Evolutionary conservation across 2,797 vertebrate species (phyloP), one percentile per base, ranked within the genome.

Genomic region (Gymnopithys bicolor): DNA sequence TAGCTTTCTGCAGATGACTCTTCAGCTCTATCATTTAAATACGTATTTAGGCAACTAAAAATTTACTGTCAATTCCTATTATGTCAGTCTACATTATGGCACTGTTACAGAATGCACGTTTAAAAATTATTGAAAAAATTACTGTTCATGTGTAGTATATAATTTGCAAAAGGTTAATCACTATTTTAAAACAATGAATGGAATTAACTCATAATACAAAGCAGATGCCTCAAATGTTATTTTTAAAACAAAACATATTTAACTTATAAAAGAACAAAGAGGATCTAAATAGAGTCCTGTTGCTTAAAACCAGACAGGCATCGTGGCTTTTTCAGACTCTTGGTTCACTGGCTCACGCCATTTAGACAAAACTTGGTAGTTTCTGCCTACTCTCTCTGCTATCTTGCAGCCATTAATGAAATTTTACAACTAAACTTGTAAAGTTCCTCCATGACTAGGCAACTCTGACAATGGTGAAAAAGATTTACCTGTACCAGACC

Each of bases 61-160:
- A 96, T 94, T 86, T 85, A 93, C 85, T 93, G 91, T 95, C 93
- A 95, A 96, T 97, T 96, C 95, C 80, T 91, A 93, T 94, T 92
- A 87, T 93, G 92, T 87, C 91, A 96, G 89, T 89, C 91, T 95
- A 95, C 93, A 89, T 91, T 93, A 96, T 84, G 74, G 95, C 39
- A 35, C 93, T 94, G 91, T 88, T 94, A 95, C 94, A 93, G 84
- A 86, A 94, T 67, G 90, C 77, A 93, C 83, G 93, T 84, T 90
- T 94, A 95, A 94, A 96, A 76, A 96, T 95, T 93, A 93, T 77
- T 95, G 94, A 93, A 95, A 93, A 95, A 89, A 96, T 91, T 89
- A 91, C 75, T 91, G 86, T 94, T 91, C 90, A 27, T 91, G 77
- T 86, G 92, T 73, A 89, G 78, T 78, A 94, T 82, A 74, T 96